Evolutionary conservation across 35 echinoderm and acorn worm species (phyloP).

Genomic region (Amphiura filiformis): DNA sequence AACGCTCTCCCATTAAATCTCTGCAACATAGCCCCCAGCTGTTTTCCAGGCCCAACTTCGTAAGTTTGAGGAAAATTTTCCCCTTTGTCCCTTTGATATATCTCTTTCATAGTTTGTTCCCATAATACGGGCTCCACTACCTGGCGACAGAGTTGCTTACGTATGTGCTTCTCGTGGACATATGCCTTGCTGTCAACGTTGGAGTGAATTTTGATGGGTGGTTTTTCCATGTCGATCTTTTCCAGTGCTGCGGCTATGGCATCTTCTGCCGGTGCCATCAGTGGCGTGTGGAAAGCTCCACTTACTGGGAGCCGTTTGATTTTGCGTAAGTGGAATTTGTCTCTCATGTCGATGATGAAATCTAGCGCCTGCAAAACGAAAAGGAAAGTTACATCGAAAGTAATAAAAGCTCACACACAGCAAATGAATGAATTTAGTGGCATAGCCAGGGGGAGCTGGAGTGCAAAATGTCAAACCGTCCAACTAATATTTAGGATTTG

Average conservation of each 20-base stretch:
- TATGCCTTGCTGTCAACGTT: conserved; percentile 77
- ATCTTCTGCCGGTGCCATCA: conserved; percentile 77
- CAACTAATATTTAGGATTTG: too few relatives aligned
- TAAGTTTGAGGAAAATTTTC: conserved; percentile 63
- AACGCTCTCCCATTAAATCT: conserved; percentile 75
- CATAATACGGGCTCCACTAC: conserved; percentile 73
- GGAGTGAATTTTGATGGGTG: conserved; percentile 71
- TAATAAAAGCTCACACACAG: not conserved
- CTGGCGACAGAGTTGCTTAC: conserved; percentile 55
- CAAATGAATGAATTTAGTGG: too few relatives aligned
- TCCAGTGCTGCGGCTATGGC: conserved; percentile 37
- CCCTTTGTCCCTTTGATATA: conserved; percentile 63
- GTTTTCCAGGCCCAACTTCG: conserved; percentile 89
- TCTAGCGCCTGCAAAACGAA: conserved; percentile 63
- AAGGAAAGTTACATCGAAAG: not conserved
- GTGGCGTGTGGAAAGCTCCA: conserved; percentile 87
- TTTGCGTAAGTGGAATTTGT: conserved; percentile 42
- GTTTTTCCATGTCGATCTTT: conserved; percentile 59
- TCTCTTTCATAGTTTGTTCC: conserved; percentile 92
- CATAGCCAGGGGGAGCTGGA: too few relatives aligned
- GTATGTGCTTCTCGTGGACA: conserved; percentile 43
- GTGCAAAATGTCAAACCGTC: too few relatives aligned
- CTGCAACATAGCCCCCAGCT: conserved; percentile 66
- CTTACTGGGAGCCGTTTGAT: conserved; percentile 70
- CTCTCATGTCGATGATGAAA: conserved; percentile 71